phyloP scores from a whole-genome alignment of 2,888 invertebrate genomes.

The Camptogramma bilineatum region DNA sequence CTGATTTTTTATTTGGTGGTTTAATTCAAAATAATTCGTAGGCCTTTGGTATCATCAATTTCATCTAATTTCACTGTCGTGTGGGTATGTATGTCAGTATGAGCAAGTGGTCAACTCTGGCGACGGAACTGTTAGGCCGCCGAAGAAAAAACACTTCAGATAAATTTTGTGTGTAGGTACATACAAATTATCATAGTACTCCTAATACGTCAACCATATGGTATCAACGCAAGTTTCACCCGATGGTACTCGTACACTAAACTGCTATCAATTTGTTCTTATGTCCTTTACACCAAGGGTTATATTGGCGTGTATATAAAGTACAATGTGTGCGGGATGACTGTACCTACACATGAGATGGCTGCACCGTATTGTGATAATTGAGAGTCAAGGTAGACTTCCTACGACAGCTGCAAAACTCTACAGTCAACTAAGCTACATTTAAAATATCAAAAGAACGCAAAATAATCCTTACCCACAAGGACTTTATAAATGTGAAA shows the following conservation, averaged over 20 bases:
- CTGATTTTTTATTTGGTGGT: too few relatives aligned
- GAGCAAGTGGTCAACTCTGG: too few relatives aligned
- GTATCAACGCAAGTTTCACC: slow-evolving; percentile 29
- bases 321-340: slow-evolving; percentile 13
- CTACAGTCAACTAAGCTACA: background rate
- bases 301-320: slow-evolving; percentile 13
- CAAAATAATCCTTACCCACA: too few relatives aligned
- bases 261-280: slow-evolving; percentile 18
- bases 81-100: too few relatives aligned
- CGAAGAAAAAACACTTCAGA: background rate
- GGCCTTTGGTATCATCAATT: too few relatives aligned
- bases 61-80: too few relatives aligned
- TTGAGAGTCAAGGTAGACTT: slow-evolving; percentile 34
- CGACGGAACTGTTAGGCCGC: too few relatives aligned
- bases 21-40: too few relatives aligned
- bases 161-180: slow-evolving; percentile 34
- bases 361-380: slow-evolving; percentile 33
- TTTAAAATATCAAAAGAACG: too few relatives aligned
- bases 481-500: too few relatives aligned
- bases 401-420: background rate
- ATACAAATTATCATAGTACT: slow-evolving; percentile 32
- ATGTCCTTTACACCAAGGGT: background rate
- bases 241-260: background rate
- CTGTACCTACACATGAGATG: slow-evolving; percentile 24
- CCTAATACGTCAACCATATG: slow-evolving; percentile 35